A percentile compares a stretch with the other conserved stretches of the same genome.
phyloP scores from a whole-genome alignment of 2,888 invertebrate genomes.

The Pristionchus arcanus region DNA sequence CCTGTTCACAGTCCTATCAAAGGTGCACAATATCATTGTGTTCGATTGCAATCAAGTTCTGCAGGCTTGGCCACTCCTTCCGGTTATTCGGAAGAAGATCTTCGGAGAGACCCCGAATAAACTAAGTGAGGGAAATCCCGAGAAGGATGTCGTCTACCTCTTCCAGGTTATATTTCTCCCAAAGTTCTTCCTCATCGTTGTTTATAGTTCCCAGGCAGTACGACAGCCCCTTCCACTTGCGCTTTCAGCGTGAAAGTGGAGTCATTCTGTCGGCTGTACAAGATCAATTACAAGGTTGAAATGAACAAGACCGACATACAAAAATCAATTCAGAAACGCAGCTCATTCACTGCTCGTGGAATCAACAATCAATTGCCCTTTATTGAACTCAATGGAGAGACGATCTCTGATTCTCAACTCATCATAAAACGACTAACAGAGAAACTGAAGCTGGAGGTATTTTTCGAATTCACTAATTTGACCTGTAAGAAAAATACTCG shows the following conservation, averaged over 20 bases:
- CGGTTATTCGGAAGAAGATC: background rate
- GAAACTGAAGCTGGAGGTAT: background rate
- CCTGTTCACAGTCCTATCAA: background rate
- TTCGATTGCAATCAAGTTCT: background rate
- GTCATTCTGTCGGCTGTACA: conserved; percentile 73
- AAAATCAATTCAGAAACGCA: background rate
- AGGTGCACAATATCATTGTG: background rate
- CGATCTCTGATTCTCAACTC: background rate
- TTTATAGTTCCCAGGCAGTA: conserved; percentile 71
- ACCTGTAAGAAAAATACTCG: too few relatives aligned
- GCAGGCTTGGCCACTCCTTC: background rate
- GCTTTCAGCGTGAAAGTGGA: conserved; percentile 77
- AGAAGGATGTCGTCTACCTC: conserved; percentile 1
- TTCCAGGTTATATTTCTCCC: background rate
- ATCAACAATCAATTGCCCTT: conserved; percentile 39
- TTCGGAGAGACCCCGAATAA: background rate
- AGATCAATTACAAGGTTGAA: conserved; percentile 74
- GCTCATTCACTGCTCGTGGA: background rate
- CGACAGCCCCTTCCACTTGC: conserved; percentile 73
- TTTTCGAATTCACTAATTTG: background rate
- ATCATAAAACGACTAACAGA: conserved; percentile 24
- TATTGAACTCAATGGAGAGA: conserved; percentile 41
- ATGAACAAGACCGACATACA: background rate
- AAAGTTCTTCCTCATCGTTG: background rate
- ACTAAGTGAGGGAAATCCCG: background rate